A percentile compares a stretch with the other conserved stretches of the same genome.
Evolutionary conservation across 2,113 vertebrate species (phyloP).

Genomic region (Butastur rufipennis): DNA sequence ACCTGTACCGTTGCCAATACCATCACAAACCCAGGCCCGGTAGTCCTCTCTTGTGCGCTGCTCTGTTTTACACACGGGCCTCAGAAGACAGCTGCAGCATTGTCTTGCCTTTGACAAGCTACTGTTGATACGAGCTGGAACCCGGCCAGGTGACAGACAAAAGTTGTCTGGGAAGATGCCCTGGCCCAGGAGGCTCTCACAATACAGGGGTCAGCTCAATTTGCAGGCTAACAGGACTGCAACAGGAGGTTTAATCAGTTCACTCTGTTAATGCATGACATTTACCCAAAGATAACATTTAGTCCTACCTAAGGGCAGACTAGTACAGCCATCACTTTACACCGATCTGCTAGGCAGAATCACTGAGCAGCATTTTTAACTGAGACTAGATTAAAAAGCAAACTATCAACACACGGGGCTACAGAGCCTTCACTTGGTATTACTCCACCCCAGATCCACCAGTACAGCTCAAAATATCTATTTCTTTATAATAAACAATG

Average conservation of each 20-base stretch:
- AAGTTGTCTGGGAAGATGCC: not conserved
- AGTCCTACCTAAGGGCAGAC: not conserved
- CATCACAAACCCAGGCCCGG: not conserved
- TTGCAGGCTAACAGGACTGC: not conserved
- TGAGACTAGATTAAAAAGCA: constrained; percentile 2
- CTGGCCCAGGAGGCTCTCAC: not conserved
- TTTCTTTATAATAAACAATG: not conserved
- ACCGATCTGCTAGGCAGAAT: not conserved
- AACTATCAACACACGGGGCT: not conserved
- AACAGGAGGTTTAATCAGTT: not conserved
- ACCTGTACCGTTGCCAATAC: not conserved
- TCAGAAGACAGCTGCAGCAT: not conserved
- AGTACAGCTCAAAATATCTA: constrained; percentile 9
- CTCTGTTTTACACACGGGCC: not conserved
- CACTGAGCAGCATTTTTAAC: not conserved
- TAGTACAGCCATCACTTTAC: not conserved
- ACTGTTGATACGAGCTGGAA: not conserved
- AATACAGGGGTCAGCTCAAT: not conserved
- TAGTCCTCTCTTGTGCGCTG: rapidly evolving
- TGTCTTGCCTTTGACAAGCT: not conserved
- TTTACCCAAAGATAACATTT: not conserved
- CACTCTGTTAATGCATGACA: not conserved
- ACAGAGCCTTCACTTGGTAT: not conserved
- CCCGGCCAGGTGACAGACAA: not conserved
- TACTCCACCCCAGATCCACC: not conserved